Percentiles rank a stretch among this genome's conserved stretches.
Evolutionary conservation across 1,140 invertebrate species (phyloP).

Genomic region (Drosophila baimaii): DNA sequence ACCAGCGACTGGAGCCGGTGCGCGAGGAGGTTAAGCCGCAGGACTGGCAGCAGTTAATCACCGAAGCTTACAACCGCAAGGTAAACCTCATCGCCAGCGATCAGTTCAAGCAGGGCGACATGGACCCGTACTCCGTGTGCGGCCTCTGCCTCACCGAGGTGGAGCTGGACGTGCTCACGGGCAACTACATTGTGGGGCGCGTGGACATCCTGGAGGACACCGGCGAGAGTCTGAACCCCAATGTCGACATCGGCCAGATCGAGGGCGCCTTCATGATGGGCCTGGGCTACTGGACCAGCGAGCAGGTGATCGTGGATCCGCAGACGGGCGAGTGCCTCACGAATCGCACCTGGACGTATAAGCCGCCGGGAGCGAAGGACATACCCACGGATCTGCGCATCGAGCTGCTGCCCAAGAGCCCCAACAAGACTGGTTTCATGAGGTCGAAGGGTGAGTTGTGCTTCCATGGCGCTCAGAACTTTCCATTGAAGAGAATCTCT

Average conservation of each 20-base stretch:
- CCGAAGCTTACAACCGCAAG: conserved; percentile 85
- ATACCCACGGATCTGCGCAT: conserved; percentile 93
- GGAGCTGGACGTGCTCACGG: conserved; percentile 90
- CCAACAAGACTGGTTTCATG: conserved; percentile 89
- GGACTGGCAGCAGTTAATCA: conserved; percentile 88
- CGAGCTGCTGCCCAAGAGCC: conserved; percentile 89
- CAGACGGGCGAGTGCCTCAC: conserved; percentile 89
- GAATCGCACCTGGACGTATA: conserved; percentile 92
- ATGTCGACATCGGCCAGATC: conserved; percentile 93
- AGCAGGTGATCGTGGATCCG: conserved; percentile 88
- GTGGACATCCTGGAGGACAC: conserved; percentile 91
- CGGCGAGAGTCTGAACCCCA: conserved; percentile 89
- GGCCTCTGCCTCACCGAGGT: conserved; percentile 88
- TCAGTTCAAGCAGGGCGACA: conserved; percentile 85
- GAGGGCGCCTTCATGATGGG: conserved; percentile 93
- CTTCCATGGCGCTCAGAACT: no score
- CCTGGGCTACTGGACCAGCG: conserved; percentile 90
- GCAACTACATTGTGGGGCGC: conserved; percentile 87
- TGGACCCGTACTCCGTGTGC: conserved; percentile 86
- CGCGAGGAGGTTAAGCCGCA: conserved; percentile 86
- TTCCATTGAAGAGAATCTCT: not conserved
- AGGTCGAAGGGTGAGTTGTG: conserved; percentile 89
- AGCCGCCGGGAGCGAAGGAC: conserved; percentile 91
- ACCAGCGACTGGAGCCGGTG: conserved; percentile 87
- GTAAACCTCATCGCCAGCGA: conserved; percentile 88